phyloP scores from a whole-genome alignment of 2,113 vertebrate species.

The Spea multiplicata region DNA sequence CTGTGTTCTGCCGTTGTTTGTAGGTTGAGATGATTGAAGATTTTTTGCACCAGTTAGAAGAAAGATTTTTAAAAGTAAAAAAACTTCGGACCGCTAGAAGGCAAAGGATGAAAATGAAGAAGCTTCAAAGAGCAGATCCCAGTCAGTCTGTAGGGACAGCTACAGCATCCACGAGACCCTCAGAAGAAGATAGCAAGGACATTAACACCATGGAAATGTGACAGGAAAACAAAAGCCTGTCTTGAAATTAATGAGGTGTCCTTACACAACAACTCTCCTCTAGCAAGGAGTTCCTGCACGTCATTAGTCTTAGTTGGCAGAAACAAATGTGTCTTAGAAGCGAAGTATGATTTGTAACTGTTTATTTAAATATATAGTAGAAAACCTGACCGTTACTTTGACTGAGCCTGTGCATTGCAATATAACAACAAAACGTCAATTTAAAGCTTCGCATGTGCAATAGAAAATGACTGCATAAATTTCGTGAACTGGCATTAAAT shows the following conservation, averaged over 20 bases:
- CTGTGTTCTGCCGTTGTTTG: slow-evolving; percentile 51
- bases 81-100: slow-evolving; percentile 54
- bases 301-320: slow-evolving; percentile 56
- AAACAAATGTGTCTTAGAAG: slow-evolving; percentile 63
- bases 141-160: slow-evolving; percentile 39
- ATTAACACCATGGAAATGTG: slow-evolving; percentile 8
- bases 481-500: no score
- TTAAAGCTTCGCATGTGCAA: no score
- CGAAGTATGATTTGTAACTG: slow-evolving; percentile 52
- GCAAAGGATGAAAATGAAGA: slow-evolving; percentile 58
- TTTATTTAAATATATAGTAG: slow-evolving; percentile 51
- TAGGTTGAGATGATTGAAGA: slow-evolving; percentile 68
- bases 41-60: slow-evolving; percentile 64
- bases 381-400: slow-evolving; percentile 19
- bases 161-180: neutral
- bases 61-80: slow-evolving; percentile 64
- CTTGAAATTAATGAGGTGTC: slow-evolving; percentile 46
- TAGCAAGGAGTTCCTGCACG: slow-evolving; percentile 48
- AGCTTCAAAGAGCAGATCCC: slow-evolving; percentile 50
- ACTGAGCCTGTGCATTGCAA: neutral
- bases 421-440: neutral
- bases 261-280: slow-evolving; percentile 37
- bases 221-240: slow-evolving; percentile 32
- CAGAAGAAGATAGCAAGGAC: slow-evolving; percentile 21
- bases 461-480: no score